Base-by-base conservation (phyloP, 2,888 invertebrate species). In the Acanthosepion lycidas region DNA sequence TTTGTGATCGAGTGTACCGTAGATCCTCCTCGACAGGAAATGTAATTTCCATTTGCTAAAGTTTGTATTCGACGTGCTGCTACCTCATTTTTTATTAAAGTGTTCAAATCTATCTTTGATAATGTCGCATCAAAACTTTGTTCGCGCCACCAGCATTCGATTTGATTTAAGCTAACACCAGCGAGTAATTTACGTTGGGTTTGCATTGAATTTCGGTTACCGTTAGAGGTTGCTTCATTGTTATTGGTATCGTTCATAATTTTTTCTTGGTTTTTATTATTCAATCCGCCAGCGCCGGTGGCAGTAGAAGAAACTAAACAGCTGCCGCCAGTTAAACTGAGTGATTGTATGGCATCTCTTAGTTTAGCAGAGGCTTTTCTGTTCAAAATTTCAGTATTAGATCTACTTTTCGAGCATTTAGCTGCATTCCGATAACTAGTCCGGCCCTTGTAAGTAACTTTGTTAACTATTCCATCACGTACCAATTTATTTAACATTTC, bases 371-470 rank as follows among this genome's bases (percentile, higher is more conserved):
- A 48, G 9, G 94, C 94, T 42, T 64, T 55, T 48, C 42, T 94
- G 42, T 94, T 94, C 26, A 94, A 42, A 33, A 94, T 48, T 64
- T 64, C 94, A 8, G 26, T 55, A 23, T 26, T 33, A 28, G 55
- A 55, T 64, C 33, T n/a, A 48, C 98, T 98, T 98, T 98, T 98
- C 98, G 97, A 97, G 96, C 97, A 97, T 96, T 97, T 98, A 94
- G 98, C 98, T 94, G 98, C 98, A 98, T 98, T 98, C 96, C 99
- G 98, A 97, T 99, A 99, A 98, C 98, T 98, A 96, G 98, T 98
- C 97, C 98, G 98, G 96, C 98, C 98, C 97, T 99, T 99, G 97
- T 98, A 99, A 97, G 98, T 98, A 55, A 99, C 99, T 98, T 98
- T 98, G 95, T 98, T 98, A 94, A 99, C 98, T 96, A 98, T 98